Percentiles rank a stretch among this genome's conserved stretches.
phyloP scores from a whole-genome alignment of 2,113 vertebrate species.

The Syngnathus floridae region DNA sequence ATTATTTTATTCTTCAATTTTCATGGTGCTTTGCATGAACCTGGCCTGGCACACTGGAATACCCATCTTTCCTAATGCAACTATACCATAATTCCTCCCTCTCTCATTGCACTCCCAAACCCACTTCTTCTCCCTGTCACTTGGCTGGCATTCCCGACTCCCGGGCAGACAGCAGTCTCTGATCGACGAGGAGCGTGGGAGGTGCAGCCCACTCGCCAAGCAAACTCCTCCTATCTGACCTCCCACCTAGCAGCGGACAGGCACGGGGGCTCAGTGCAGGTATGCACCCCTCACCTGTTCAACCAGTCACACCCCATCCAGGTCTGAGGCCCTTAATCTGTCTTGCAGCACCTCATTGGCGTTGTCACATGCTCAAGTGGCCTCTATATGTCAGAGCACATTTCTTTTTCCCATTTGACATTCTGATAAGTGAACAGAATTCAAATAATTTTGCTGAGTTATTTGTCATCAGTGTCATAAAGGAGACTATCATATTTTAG shows the following conservation, averaged over 20 bases:
- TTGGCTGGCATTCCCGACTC: slow-evolving; percentile 47
- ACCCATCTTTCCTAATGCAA: slow-evolving; percentile 52
- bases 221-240: slow-evolving; percentile 94
- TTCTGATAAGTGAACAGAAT: not conserved
- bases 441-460: not conserved
- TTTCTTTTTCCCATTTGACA: not conserved
- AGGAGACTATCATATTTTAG: not conserved
- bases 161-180: slow-evolving; percentile 79
- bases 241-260: slow-evolving; percentile 96
- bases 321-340: slow-evolving; percentile 50
- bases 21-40: slow-evolving; percentile 67
- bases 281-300: slow-evolving; percentile 70
- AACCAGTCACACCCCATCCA: slow-evolving; percentile 26
- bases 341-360: slow-evolving; percentile 31
- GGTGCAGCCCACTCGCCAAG: slow-evolving; percentile 90
- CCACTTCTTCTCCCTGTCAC: slow-evolving; percentile 38
- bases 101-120: slow-evolving; percentile 27
- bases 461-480: not conserved
- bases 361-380: not conserved
- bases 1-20: slow-evolving; percentile 54
- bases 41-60: slow-evolving; percentile 45
- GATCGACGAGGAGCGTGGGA: slow-evolving; percentile 98
- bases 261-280: slow-evolving; percentile 99
- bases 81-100: slow-evolving; percentile 47
- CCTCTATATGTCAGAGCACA: not conserved